phyloP scores from a whole-genome alignment of 1,140 invertebrate species.

The Cydia pomonella region DNA sequence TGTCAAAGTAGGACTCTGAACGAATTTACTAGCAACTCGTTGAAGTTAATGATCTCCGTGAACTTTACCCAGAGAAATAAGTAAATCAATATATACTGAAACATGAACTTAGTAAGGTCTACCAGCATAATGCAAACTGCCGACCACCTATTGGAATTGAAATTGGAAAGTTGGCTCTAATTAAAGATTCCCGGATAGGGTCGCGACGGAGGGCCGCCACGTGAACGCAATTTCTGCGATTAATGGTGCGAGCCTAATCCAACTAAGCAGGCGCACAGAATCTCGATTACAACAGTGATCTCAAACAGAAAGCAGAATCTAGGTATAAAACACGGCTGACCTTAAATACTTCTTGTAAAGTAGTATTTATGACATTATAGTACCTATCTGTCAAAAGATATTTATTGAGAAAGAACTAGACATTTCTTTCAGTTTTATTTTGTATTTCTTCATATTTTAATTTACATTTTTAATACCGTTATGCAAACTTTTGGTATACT shows the following conservation, averaged over 20 bases:
- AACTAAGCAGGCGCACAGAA: slow-evolving; percentile 68
- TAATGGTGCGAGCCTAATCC: slow-evolving; percentile 75
- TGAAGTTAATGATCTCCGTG: not conserved
- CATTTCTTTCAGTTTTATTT: too few species aligned
- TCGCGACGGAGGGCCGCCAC: slow-evolving; percentile 48
- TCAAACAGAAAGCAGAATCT: slow-evolving; percentile 35
- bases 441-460: too few species aligned
- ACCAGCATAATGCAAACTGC: slow-evolving; percentile 15
- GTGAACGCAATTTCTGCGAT: slow-evolving; percentile 71
- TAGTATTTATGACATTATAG: too few species aligned
- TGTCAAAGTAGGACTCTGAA: too few species aligned
- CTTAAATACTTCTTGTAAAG: too few species aligned
- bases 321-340: slow-evolving; percentile 35
- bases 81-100: slow-evolving; percentile 10
- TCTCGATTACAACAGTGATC: slow-evolving; percentile 42
- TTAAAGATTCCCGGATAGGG: slow-evolving; percentile 61
- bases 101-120: slow-evolving; percentile 12
- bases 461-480: too few species aligned
- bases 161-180: slow-evolving; percentile 67
- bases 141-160: slow-evolving; percentile 48
- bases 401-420: too few species aligned
- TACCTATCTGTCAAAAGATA: too few species aligned
- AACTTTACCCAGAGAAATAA: not conserved
- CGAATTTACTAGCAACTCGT: too few species aligned
- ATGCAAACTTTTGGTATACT: not conserved